Percentiles rank a stretch among this genome's conserved stretches.
Evolutionary conservation across 2,113 vertebrate species (phyloP).

Genomic region (Leptodactylus fuscus): DNA sequence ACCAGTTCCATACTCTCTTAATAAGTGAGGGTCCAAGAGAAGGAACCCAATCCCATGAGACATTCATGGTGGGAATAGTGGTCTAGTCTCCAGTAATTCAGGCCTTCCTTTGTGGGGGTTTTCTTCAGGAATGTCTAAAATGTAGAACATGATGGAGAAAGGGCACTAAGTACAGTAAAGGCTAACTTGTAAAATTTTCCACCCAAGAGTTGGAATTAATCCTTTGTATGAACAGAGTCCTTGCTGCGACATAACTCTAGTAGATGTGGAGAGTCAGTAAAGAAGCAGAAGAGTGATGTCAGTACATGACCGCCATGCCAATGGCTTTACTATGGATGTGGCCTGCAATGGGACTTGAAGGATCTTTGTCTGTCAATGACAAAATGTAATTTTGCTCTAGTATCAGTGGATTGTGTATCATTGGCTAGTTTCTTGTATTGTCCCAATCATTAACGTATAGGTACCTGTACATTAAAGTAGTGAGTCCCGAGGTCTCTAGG

Average conservation of each 20-base stretch:
- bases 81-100: neutral
- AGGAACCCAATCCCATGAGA: no score
- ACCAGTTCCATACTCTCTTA: neutral
- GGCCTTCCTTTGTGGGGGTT: neutral
- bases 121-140: constrained; percentile 10
- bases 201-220: constrained; percentile 16
- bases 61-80: neutral
- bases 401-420: no score
- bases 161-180: neutral
- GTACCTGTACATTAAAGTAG: no score
- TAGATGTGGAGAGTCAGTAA: neutral
- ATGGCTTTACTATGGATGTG: neutral
- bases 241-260: neutral
- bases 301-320: neutral
- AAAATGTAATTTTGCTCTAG: no score
- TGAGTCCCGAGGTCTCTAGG: no score
- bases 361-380: neutral
- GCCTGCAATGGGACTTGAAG: neutral
- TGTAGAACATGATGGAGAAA: constrained; percentile 17
- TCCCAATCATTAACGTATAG: no score
- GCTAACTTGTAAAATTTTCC: constrained; percentile 4
- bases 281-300: neutral
- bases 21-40: neutral
- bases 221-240: neutral
- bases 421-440: no score